Conservation (phyloP, 2,113 vertebrate species). For the Callithrix jacchus region DNA sequence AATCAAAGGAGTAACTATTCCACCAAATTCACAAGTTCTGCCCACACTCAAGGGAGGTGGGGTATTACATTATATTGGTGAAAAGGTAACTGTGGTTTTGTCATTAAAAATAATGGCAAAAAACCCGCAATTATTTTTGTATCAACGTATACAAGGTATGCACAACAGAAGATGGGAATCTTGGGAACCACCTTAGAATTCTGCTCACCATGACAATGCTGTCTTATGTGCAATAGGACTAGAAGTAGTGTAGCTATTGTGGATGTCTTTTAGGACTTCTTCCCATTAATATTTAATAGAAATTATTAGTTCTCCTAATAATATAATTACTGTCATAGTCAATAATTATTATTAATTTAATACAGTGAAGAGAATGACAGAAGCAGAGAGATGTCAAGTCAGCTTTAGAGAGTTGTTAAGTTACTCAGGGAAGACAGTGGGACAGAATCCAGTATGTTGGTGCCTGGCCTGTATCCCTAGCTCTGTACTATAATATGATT, state of each 20-base stretch:
- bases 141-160: neutral
- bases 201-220: neutral
- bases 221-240: neutral
- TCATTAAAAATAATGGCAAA: no score
- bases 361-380: neutral
- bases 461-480: no score
- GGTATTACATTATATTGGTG: no score
- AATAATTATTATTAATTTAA: neutral
- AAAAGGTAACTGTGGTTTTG: no score
- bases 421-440: no score
- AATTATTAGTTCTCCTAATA: neutral
- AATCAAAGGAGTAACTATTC: no score
- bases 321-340: neutral
- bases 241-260: neutral
- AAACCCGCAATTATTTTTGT: no score
- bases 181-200: neutral
- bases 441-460: no score
- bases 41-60: no score
- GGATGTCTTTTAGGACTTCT: neutral
- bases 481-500: no score
- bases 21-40: no score
- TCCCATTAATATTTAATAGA: neutral
- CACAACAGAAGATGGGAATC: neutral
- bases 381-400: neutral
- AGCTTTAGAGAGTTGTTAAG: no score